These are phyloP conservation scores for Syrphus vitripennis DNA, from an alignment of 2,888 invertebrate genomes.

Conservation along the genomic window DNA sequence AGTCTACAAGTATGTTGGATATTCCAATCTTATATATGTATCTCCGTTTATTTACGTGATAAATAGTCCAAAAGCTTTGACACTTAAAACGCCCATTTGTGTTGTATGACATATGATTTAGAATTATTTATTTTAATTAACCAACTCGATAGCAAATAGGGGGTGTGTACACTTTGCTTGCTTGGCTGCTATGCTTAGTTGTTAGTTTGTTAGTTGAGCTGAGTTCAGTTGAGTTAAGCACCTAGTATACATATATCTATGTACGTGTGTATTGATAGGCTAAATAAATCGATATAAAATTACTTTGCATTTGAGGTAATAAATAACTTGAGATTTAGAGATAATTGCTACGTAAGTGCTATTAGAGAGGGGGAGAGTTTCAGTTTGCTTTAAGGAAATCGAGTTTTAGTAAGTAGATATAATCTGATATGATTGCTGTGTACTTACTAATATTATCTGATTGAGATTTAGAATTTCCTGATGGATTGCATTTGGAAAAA, in stretches of 20 bases:
- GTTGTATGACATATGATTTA: constrained; percentile 55
- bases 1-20: not conserved
- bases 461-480: not conserved
- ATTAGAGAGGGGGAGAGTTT: not conserved
- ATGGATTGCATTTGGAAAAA: not conserved
- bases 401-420: not conserved
- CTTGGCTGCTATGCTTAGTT: not conserved
- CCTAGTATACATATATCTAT: no score
- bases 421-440: not conserved
- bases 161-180: constrained; percentile 3
- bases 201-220: not conserved
- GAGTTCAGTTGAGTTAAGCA: not conserved
- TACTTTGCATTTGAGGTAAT: constrained; percentile 32
- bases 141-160: constrained; percentile 42
- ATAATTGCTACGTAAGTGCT: constrained; percentile 26
- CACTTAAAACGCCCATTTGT: constrained; percentile 65
- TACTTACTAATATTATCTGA: constrained; percentile 18
- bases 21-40: not conserved
- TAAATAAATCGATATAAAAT: constrained; percentile 50
- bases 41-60: constrained; percentile 5
- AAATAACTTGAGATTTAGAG: constrained; percentile 21
- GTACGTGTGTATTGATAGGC: constrained; percentile 51
- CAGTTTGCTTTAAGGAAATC: not conserved
- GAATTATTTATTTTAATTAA: constrained; percentile 70
- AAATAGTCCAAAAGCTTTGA: constrained; percentile 61